Conservation (phyloP, 2,797 vertebrate species). For the Sebastes baramenuke region DNA sequence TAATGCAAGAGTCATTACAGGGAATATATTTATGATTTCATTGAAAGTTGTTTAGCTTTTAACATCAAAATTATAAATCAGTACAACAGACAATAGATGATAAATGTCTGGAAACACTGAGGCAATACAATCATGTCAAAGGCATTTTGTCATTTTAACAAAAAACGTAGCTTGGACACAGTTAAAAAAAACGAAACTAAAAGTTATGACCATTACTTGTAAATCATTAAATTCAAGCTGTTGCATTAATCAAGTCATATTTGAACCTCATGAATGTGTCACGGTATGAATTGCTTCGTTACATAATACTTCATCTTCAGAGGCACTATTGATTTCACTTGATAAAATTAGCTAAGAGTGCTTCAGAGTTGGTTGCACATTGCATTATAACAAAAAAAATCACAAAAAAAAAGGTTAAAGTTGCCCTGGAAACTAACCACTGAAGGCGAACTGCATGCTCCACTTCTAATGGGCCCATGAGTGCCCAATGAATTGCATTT, state of each 20-base stretch:
- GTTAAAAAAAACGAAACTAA: neutral
- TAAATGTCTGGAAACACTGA: neutral
- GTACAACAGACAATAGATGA: neutral
- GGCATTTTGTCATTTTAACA: neutral
- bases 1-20: neutral
- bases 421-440: slow-evolving; percentile 40
- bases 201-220: neutral
- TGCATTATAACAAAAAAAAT: slow-evolving; percentile 25
- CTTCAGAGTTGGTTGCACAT: slow-evolving; percentile 43
- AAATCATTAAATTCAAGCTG: neutral
- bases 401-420: neutral
- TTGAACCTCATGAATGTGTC: neutral
- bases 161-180: neutral
- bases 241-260: slow-evolving; percentile 10
- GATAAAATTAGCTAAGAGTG: slow-evolving; percentile 14
- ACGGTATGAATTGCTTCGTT: neutral
- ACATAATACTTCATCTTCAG: neutral
- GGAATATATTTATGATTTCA: neutral
- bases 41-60: neutral
- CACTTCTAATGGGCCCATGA: slow-evolving; percentile 10
- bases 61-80: neutral
- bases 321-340: slow-evolving; percentile 9
- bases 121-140: neutral
- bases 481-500: slow-evolving; percentile 4
- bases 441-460: neutral